Evolutionary conservation across 2,888 invertebrate species (phyloP).

Genomic region (Abscondita cerata): DNA sequence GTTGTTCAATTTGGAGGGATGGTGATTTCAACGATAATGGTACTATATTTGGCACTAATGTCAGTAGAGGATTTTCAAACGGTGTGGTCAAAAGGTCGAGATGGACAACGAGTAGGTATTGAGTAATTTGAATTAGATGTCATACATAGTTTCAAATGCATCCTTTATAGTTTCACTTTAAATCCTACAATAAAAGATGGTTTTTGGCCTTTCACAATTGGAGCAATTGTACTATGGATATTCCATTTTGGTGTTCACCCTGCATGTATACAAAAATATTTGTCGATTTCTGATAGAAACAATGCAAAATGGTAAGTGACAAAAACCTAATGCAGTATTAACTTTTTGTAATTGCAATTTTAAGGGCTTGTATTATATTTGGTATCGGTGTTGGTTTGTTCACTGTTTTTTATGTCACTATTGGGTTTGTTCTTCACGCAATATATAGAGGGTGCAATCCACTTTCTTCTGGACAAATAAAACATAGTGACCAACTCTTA

Average conservation of each 20-base stretch:
- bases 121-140: background rate
- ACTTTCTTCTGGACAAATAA: conserved; percentile 62
- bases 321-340: background rate
- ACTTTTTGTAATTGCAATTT: no score
- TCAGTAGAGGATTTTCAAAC: conserved; percentile 60
- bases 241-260: conserved; percentile 65
- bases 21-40: background rate
- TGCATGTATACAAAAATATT: no score
- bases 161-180: conserved; percentile 63
- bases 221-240: conserved; percentile 64
- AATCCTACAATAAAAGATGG: conserved; percentile 67
- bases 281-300: no score
- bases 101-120: background rate
- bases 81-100: conserved; percentile 61
- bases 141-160: background rate
- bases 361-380: no score
- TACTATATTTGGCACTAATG: background rate
- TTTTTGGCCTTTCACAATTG: conserved; percentile 66
- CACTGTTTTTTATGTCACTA: conserved; percentile 13
- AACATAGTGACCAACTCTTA: conserved; percentile 63
- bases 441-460: conserved; percentile 72
- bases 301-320: background rate
- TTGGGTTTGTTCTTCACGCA: conserved; percentile 63
- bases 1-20: conserved; percentile 62
- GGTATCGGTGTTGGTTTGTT: background rate